A percentile compares a stretch with the other conserved stretches of the same genome.
phyloP scores from a whole-genome alignment of 2,797 vertebrate species.

The Myotis planiceps region DNA sequence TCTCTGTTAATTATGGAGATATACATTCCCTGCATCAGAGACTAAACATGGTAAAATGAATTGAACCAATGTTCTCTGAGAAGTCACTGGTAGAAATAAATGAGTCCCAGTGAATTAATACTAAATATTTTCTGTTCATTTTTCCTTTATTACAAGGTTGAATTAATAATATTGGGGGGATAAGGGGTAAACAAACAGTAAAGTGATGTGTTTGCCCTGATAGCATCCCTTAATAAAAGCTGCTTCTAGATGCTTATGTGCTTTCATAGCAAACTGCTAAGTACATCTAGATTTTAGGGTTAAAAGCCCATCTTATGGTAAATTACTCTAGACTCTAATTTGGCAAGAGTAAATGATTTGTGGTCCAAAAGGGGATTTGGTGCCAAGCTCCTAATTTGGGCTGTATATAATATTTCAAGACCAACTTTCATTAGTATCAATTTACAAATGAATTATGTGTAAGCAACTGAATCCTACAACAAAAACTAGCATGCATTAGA shows the following conservation, averaged over 20 bases:
- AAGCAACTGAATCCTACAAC: constrained; percentile 56
- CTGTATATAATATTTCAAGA: constrained; percentile 75
- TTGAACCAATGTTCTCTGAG: not conserved
- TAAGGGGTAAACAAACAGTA: not conserved
- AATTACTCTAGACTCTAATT: constrained; percentile 76
- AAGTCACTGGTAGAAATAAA: constrained; percentile 40
- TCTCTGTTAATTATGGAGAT: constrained; percentile 53
- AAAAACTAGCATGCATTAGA: not conserved
- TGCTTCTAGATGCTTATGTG: constrained; percentile 66
- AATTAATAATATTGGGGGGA: constrained; percentile 7
- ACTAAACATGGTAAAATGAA: not conserved
- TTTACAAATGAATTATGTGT: constrained; percentile 74
- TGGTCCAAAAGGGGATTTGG: constrained; percentile 73
- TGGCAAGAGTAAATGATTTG: constrained; percentile 78
- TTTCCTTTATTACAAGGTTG: constrained; percentile 40
- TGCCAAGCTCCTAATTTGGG: constrained; percentile 77
- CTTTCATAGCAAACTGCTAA: constrained; percentile 47
- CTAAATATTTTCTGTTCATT: constrained; percentile 12
- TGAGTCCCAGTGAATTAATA: constrained; percentile 6
- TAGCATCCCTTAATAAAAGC: constrained; percentile 18
- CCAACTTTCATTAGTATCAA: constrained; percentile 79
- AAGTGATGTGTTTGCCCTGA: constrained; percentile 43
- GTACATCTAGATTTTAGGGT: constrained; percentile 59
- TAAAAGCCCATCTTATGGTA: constrained; percentile 80
- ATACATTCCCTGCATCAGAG: not conserved